Evolutionary conservation across 2,888 invertebrate species (phyloP).

Genomic region (Euplexia lucipara): DNA sequence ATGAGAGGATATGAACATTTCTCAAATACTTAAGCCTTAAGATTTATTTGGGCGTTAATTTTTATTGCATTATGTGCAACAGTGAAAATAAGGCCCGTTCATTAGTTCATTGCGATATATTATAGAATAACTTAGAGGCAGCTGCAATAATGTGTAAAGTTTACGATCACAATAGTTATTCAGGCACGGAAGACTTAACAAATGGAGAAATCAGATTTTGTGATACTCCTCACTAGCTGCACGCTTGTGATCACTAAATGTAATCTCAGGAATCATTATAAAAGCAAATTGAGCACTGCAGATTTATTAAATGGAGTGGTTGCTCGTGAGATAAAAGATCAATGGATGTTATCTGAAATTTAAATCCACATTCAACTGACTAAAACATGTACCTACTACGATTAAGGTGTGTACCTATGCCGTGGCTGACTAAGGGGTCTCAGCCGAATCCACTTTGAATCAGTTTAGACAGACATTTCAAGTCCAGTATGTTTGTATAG

Average conservation of each 20-base stretch:
- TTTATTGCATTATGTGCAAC: slow-evolving; percentile 52
- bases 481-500: not conserved
- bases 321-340: not conserved
- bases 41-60: slow-evolving; percentile 57
- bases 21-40: slow-evolving; percentile 39
- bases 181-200: slow-evolving; percentile 9
- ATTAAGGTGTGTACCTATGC: no score
- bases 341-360: no score
- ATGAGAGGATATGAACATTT: slow-evolving; percentile 45
- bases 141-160: slow-evolving; percentile 53
- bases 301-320: slow-evolving; percentile 19
- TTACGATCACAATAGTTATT: slow-evolving; percentile 51
- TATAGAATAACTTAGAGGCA: slow-evolving; percentile 52
- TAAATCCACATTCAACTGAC: not conserved
- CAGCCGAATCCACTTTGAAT: not conserved
- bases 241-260: no score
- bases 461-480: slow-evolving; percentile 8
- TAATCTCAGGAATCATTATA: slow-evolving; percentile 29
- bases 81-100: slow-evolving; percentile 34
- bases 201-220: not conserved
- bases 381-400: no score
- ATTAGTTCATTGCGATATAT: slow-evolving; percentile 42
- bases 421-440: not conserved
- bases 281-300: slow-evolving; percentile 22
- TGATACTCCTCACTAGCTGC: no score